phyloP scores from a whole-genome alignment of 2,797 vertebrate species.

The Sibirionetta formosa region DNA sequence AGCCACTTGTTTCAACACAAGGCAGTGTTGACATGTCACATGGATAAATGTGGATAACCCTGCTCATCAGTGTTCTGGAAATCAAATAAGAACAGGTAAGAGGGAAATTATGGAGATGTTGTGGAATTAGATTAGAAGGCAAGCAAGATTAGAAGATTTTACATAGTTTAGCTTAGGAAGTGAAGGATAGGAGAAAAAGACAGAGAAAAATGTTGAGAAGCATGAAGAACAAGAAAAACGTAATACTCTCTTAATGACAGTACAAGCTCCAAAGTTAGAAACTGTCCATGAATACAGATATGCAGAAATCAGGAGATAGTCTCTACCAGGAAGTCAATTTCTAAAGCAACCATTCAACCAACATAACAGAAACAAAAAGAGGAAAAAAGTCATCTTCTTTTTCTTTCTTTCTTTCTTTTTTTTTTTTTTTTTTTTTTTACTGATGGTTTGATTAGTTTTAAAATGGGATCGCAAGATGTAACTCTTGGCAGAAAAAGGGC shows the following conservation, averaged over 20 bases:
- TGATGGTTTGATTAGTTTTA: neutral
- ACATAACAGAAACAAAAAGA: neutral
- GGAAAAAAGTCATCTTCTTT: neutral
- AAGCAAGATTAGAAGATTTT: neutral
- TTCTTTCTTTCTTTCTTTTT: neutral
- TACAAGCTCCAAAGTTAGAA: neutral
- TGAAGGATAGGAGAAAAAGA: neutral
- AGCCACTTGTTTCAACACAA: neutral
- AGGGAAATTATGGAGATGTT: neutral
- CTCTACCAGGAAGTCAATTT: neutral
- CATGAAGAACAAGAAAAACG: neutral
- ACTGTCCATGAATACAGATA: neutral
- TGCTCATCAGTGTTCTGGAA: neutral
- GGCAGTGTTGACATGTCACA: neutral
- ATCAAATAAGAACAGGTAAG: neutral
- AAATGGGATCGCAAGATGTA: neutral
- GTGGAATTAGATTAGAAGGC: neutral
- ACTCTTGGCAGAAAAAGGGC: accelerated
- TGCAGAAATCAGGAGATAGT: neutral
- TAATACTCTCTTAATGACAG: neutral
- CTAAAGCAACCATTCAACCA: neutral
- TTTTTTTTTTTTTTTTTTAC: neutral
- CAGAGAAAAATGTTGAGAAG: neutral
- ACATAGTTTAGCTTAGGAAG: neutral
- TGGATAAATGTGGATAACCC: neutral